These are phyloP conservation scores for Xanthostigma xanthostigma DNA, from an alignment of 2,888 invertebrate species.

Conservation along the genomic window DNA sequence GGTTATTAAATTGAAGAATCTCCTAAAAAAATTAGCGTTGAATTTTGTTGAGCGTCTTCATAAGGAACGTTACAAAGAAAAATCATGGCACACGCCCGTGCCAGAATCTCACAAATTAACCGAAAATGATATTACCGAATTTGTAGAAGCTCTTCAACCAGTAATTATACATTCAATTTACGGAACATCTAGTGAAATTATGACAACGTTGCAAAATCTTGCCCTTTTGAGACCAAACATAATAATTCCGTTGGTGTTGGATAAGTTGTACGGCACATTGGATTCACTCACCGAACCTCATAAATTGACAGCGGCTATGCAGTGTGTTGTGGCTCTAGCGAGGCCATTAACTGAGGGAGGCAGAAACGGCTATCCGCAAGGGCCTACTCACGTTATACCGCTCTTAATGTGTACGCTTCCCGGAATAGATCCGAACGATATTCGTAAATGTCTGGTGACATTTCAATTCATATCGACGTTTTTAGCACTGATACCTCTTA, in stretches of 20 bases:
- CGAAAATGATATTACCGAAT: slow-evolving; percentile 65
- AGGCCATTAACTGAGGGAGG: slow-evolving; percentile 34
- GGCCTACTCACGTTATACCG: slow-evolving; percentile 67
- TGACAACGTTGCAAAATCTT: slow-evolving; percentile 55
- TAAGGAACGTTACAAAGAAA: slow-evolving; percentile 48
- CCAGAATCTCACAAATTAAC: slow-evolving; percentile 56
- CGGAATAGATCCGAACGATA: slow-evolving; percentile 82
- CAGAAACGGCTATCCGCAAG: slow-evolving; percentile 48
- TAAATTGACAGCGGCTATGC: slow-evolving; percentile 56
- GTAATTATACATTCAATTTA: slow-evolving; percentile 32
- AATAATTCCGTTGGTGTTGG: slow-evolving; percentile 69
- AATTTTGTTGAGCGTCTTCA: slow-evolving; percentile 43
- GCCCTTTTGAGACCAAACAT: slow-evolving; percentile 66
- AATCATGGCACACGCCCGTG: slow-evolving; percentile 51
- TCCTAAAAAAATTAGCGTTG: slow-evolving; percentile 50
- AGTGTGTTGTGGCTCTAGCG: slow-evolving; percentile 52
- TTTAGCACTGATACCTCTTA: slow-evolving; percentile 62
- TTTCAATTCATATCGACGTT: slow-evolving; percentile 59
- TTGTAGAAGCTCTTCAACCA: slow-evolving; percentile 61
- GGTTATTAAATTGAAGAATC: slow-evolving; percentile 49
- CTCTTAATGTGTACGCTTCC: slow-evolving; percentile 67
- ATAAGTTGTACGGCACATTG: slow-evolving; percentile 63
- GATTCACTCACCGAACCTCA: slow-evolving; percentile 84
- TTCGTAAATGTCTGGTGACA: slow-evolving; percentile 57
- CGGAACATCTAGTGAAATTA: slow-evolving; percentile 36